Evolutionary conservation across 53 echinoderm and acorn worm genomes (phyloP), one percentile per base, ranked within the genome.

Genomic region (Actinopyga echinites): DNA sequence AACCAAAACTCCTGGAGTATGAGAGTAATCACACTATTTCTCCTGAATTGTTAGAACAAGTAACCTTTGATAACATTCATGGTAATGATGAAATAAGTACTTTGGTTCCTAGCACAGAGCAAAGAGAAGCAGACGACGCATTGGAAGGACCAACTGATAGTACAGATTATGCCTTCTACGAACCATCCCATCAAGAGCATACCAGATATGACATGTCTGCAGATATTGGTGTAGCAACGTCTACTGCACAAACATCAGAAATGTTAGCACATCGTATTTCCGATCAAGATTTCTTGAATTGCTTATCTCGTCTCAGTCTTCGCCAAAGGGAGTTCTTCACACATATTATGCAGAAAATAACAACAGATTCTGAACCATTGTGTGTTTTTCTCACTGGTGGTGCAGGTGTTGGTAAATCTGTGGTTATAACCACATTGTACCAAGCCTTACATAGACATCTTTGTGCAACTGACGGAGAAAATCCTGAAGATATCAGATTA

Each of bases 351-450:
- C 56, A 54, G 56, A 67, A 7, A 2, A 79, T 85, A 1, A 30
- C 78, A 61, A 24, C 61, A 30, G 30, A 63, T 19, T 15, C 24
- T 63, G 80, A 86, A 49, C 80, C 79, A 62, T 21, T 86, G 5
- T 30, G 42, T 86, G 86, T 65, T 22, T 86, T 86, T 54, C 65
- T 86, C 1, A 80, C 86, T 57, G 84, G 89, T 22, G 84, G 84
- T 62, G 89, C 84, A 38, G 89, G 89, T 64, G 89, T 88, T 30
- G 89, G 89, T 8, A 84, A 88, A 65, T 77, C 83, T 15, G 23
- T 75, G 8, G 64, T 88, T 1, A 49, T 84, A 19, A 83, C 31
- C 32, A 83, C 84, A 1, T 37, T 84, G n/a, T 78, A 84, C 20
- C 64, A 88, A 61, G 57, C 83, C 2, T 62, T 88, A n/a, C 74